Conservation (phyloP, 1,140 invertebrate genomes). For the Megalopta genalis region DNA sequence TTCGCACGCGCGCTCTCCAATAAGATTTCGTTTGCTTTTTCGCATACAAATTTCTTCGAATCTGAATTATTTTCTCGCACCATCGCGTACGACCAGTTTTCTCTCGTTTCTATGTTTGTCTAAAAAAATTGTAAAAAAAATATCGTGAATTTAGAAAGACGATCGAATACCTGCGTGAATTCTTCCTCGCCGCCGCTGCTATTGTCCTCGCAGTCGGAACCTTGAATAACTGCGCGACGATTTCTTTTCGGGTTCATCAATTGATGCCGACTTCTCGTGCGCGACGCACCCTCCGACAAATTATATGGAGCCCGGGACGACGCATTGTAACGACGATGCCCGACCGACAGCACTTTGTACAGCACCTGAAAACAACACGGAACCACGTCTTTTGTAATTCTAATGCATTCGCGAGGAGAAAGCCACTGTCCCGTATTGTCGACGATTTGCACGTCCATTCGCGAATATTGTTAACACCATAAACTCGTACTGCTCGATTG, state of each 20-base stretch:
- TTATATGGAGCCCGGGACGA: conserved; percentile 74
- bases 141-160: no score
- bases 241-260: conserved; percentile 72
- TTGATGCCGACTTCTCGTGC: conserved; percentile 72
- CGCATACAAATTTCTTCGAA: no score
- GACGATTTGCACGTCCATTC: background rate
- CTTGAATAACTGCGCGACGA: conserved; percentile 70
- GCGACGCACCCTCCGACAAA: conserved; percentile 68
- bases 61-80: no score
- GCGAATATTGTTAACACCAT: background rate
- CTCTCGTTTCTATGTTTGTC: no score
- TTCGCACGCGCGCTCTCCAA: no score
- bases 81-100: no score
- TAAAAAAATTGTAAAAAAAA: no score
- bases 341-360: conserved; percentile 72
- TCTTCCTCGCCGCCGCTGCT: conserved; percentile 80
- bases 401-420: conserved; percentile 10
- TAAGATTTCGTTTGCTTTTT: no score
- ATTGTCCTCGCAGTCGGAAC: conserved; percentile 79
- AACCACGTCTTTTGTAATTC: conserved; percentile 42
- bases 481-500: background rate
- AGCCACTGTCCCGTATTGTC: background rate
- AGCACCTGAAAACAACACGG: conserved; percentile 69
- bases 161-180: conserved; percentile 73
- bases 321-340: conserved; percentile 68